Evolutionary conservation across 1,140 invertebrate species (phyloP), one percentile per base, ranked within the genome.

Genomic region (Anthonomus grandis): DNA sequence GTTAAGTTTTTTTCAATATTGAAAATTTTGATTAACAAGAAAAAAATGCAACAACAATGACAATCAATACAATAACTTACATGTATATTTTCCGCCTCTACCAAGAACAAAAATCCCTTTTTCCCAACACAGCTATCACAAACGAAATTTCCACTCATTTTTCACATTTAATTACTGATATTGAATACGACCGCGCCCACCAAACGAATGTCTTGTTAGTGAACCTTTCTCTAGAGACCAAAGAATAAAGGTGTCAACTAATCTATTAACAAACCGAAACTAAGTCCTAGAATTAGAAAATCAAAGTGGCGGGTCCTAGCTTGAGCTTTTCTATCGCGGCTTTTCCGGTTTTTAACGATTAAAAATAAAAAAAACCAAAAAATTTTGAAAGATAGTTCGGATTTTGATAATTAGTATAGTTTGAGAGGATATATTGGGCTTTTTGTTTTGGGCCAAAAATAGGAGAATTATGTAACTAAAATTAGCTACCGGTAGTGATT

Each of bases 1-100:
- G n/a, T n/a, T n/a, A n/a, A n/a, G n/a, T n/a, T n/a, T n/a, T n/a
- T n/a, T n/a, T n/a, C n/a, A n/a, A n/a, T n/a, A n/a, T n/a, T n/a
- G n/a, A n/a, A n/a, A n/a, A n/a, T n/a, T n/a, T n/a, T n/a, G n/a
- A n/a, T n/a, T n/a, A n/a, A n/a, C n/a, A n/a, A n/a, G n/a, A n/a
- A n/a, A n/a, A n/a, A n/a, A n/a, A n/a, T n/a, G n/a, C n/a, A n/a
- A n/a, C n/a, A n/a, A n/a, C n/a, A n/a, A n/a, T n/a, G 38, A 41
- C 38, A 17, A 17, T 39, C 15, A 39, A 12, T 12, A 15, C 6
- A 12, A 9, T 37, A 12, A 57, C 63, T 65, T 45, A 65, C 64
- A 37, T 63, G 61, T 36, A 60, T 61, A 46, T 63, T 59, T 41
- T 55, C 47, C 17, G 61, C 61, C 12, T 55, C 48, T n/a, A 65